Conservation (phyloP, 2,888 invertebrate species). For the Phania funesta region DNA sequence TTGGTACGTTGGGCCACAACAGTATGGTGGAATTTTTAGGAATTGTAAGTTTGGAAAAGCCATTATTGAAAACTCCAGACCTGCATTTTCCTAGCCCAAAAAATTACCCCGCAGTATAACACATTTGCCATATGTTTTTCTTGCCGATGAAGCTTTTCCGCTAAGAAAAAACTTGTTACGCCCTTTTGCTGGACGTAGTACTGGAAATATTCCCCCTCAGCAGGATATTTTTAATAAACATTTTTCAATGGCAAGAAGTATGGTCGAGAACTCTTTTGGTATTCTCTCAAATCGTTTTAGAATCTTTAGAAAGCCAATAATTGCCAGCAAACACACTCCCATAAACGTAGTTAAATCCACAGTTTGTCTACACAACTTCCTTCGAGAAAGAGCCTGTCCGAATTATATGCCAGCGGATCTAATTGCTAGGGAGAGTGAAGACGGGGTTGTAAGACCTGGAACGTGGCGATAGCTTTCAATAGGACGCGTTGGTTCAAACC, state of each 20-base stretch:
- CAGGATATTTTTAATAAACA: constrained; percentile 1
- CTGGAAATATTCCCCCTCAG: not conserved
- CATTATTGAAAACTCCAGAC: not conserved
- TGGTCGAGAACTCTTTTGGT: not conserved
- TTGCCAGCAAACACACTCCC: constrained; percentile 10
- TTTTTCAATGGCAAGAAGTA: not conserved
- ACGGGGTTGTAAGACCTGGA: too few species aligned
- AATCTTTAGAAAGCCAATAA: constrained; percentile 18
- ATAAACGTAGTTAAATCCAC: constrained; percentile 29
- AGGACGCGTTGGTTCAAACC: too few species aligned
- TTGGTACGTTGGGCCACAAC: not conserved
- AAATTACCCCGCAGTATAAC: not conserved
- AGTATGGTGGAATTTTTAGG: not conserved
- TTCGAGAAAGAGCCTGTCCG: not conserved
- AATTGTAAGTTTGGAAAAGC: constrained; percentile 7
- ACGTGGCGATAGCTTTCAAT: too few species aligned
- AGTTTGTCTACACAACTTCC: not conserved
- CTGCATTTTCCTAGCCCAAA: not conserved
- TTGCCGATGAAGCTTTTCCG: constrained; percentile 9
- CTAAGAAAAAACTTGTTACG: not conserved
- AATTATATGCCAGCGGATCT: not conserved
- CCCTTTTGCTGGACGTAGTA: not conserved
- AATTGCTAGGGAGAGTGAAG: not conserved
- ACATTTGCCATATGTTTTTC: not conserved
- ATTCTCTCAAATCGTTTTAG: constrained; percentile 13